Conservation (phyloP, 1,140 invertebrate species). For the Anastrepha obliqua region DNA sequence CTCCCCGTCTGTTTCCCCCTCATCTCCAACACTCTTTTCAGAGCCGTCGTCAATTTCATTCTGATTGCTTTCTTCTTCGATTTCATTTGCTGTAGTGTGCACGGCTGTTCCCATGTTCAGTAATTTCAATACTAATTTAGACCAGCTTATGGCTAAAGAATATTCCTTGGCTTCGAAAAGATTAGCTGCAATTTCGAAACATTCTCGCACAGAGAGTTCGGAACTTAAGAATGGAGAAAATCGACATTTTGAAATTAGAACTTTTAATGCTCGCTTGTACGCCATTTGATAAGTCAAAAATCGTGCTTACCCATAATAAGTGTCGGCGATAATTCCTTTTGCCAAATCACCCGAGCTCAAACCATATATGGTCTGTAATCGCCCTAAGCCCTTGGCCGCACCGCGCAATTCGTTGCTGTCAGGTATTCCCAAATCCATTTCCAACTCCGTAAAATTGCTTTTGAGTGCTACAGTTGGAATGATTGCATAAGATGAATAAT, state of each 20-base stretch:
- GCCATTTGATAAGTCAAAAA: neutral
- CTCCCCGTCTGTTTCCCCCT: neutral
- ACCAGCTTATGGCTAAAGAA: constrained; percentile 61
- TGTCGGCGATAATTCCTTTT: constrained; percentile 59
- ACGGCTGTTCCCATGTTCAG: neutral
- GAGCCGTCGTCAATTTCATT: no score
- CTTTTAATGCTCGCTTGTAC: neutral
- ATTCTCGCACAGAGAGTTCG: constrained; percentile 61
- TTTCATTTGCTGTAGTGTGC: neutral
- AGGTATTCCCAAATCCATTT: constrained; percentile 47
- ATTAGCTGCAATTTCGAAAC: constrained; percentile 65
- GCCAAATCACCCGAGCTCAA: constrained; percentile 60
- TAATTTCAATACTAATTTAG: constrained; percentile 57
- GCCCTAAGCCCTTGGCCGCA: constrained; percentile 61
- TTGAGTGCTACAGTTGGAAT: neutral
- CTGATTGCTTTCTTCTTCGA: no score
- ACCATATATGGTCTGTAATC: constrained; percentile 66
- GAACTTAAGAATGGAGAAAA: constrained; percentile 17
- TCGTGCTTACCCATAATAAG: constrained; percentile 47
- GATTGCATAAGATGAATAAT: no score
- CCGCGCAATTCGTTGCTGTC: constrained; percentile 63
- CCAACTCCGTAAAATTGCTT: neutral
- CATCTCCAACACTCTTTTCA: no score
- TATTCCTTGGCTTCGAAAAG: constrained; percentile 61
- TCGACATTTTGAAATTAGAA: no score